Conservation (phyloP, 2,888 invertebrate genomes). For the Pachliopta kotzebuea region DNA sequence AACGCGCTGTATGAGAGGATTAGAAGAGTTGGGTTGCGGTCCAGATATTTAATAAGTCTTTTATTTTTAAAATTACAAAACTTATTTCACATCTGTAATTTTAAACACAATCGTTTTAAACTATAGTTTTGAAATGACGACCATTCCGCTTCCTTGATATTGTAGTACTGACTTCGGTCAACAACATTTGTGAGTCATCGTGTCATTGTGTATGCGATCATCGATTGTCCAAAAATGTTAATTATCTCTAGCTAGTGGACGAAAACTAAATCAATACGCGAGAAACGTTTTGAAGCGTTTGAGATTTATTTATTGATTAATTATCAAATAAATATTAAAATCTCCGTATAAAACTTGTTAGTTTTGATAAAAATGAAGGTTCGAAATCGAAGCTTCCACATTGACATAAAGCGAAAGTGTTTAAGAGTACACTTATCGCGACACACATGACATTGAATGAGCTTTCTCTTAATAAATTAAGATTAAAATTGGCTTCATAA, state of each 20-base stretch:
- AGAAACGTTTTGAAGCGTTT: background rate
- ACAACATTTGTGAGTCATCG: conserved; percentile 29
- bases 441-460: conserved; percentile 21
- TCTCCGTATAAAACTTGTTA: background rate
- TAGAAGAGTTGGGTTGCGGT: background rate
- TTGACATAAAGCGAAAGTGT: conserved; percentile 27
- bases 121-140: background rate
- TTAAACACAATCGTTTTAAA: background rate
- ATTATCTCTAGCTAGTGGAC: background rate
- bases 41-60: no score
- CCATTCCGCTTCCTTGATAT: conserved; percentile 6
- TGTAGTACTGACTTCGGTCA: conserved; percentile 23
- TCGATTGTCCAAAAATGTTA: conserved; percentile 22
- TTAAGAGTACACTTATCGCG: conserved; percentile 23
- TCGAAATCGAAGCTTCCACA: conserved; percentile 7
- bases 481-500: conserved; percentile 1
- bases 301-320: background rate
- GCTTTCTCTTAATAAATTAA: conserved; percentile 27
- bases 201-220: conserved; percentile 7
- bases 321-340: background rate
- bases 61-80: no score
- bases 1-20: background rate
- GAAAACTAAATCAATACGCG: background rate
- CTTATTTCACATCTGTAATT: background rate
- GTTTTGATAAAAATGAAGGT: conserved; percentile 7